These are phyloP conservation scores for Netelia virgata DNA, from an alignment of 2,888 invertebrate genomes.

Conservation along the genomic window DNA sequence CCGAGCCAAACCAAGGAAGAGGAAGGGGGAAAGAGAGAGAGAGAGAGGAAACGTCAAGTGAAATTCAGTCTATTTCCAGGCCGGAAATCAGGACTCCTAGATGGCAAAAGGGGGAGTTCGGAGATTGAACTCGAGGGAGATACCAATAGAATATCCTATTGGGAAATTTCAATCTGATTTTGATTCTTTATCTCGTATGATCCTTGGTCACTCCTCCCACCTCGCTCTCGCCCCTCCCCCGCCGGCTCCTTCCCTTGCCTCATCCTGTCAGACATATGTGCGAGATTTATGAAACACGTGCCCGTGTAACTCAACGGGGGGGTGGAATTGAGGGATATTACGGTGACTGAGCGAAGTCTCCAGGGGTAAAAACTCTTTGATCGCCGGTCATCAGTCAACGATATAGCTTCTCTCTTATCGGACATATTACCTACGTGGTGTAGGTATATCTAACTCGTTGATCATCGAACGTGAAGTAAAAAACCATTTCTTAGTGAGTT, in stretches of 20 bases:
- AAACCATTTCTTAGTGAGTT: slow-evolving; percentile 19
- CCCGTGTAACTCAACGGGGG: slow-evolving; percentile 15
- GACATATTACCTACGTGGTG: slow-evolving; percentile 17
- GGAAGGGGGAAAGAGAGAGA: not conserved
- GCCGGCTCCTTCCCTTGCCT: not conserved
- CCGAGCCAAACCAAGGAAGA: not conserved
- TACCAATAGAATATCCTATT: slow-evolving; percentile 37
- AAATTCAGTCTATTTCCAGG: not conserved
- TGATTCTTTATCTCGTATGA: slow-evolving; percentile 39
- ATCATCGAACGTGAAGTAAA: not conserved
- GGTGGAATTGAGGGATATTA: slow-evolving; percentile 43
- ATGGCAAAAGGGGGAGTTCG: not conserved
- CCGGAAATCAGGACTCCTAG: slow-evolving; percentile 43
- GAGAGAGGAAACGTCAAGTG: not conserved
- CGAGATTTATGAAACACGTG: slow-evolving; percentile 45
- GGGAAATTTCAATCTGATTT: slow-evolving; percentile 56
- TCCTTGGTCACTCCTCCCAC: slow-evolving; percentile 19
- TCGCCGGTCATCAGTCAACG: slow-evolving; percentile 32
- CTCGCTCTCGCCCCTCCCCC: not conserved
- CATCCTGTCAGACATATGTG: slow-evolving; percentile 11
- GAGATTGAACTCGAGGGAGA: not conserved
- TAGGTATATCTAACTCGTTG: not conserved
- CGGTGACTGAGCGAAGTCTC: slow-evolving; percentile 42
- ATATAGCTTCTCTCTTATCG: not conserved
- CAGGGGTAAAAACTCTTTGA: slow-evolving; percentile 14